A percentile compares a stretch with the other conserved stretches of the same genome.
These are phyloP conservation scores for Fragum sueziense DNA, from an alignment of 2,888 invertebrate genomes.

Conservation along the genomic window DNA sequence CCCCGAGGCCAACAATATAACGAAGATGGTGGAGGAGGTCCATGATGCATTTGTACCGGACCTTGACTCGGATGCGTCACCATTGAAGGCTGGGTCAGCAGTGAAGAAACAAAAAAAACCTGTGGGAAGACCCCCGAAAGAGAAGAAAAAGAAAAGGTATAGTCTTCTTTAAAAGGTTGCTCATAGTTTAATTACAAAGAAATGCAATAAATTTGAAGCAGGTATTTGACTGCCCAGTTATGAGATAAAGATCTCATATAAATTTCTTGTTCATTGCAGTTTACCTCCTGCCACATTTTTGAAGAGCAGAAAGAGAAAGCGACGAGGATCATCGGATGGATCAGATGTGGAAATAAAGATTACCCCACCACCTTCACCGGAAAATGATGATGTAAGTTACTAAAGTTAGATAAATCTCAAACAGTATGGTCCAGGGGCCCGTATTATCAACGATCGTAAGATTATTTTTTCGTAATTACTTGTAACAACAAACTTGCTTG, in stretches of 20 bases:
- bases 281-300: conserved; percentile 78
- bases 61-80: background rate
- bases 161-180: too few relatives aligned
- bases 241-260: background rate
- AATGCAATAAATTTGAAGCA: too few relatives aligned
- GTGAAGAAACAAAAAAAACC: conserved; percentile 11
- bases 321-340: conserved; percentile 72
- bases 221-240: too few relatives aligned
- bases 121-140: background rate
- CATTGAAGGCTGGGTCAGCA: background rate
- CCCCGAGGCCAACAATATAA: background rate
- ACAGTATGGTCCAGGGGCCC: too few relatives aligned
- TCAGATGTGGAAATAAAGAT: conserved; percentile 76
- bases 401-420: too few relatives aligned
- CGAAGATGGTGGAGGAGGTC: conserved; percentile 58
- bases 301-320: conserved; percentile 75
- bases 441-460: too few relatives aligned
- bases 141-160: conserved; percentile 15
- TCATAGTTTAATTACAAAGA: too few relatives aligned
- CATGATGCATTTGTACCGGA: background rate
- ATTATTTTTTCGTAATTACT: too few relatives aligned
- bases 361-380: conserved; percentile 69
- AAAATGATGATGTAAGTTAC: conserved; percentile 58
- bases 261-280: background rate
- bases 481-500: too few relatives aligned